Conservation (phyloP, 2,888 invertebrate species). For the Metallyticus violacea region DNA sequence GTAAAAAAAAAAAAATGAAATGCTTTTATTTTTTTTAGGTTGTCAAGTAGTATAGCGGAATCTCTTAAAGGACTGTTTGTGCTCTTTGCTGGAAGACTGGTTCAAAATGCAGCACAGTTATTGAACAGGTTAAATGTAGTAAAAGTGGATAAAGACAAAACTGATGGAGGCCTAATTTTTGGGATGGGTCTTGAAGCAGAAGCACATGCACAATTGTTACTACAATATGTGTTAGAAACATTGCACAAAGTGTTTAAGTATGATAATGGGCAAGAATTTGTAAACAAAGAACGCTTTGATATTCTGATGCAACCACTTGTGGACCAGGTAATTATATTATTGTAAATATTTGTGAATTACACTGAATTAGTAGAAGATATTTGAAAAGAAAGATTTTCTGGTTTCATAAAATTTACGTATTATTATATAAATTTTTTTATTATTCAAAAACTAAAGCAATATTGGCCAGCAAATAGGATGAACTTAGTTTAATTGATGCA, state of each 20-base stretch:
- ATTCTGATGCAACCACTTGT: slow-evolving; percentile 81
- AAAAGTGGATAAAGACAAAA: slow-evolving; percentile 44
- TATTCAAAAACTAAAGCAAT: too few relatives aligned
- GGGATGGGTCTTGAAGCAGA: slow-evolving; percentile 45
- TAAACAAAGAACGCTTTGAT: slow-evolving; percentile 82
- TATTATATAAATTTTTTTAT: slow-evolving; percentile 16
- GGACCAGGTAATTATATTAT: slow-evolving; percentile 74
- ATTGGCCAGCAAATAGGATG: too few relatives aligned
- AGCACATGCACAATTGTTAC: slow-evolving; percentile 58
- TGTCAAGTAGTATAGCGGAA: slow-evolving; percentile 75
- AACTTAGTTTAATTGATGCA: too few relatives aligned
- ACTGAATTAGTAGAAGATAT: too few relatives aligned
- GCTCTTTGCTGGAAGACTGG: slow-evolving; percentile 82
- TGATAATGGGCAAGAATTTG: slow-evolving; percentile 72
- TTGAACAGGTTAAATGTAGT: slow-evolving; percentile 65
- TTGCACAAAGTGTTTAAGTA: slow-evolving; percentile 75
- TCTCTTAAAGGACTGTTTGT: slow-evolving; percentile 84
- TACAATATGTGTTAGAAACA: slow-evolving; percentile 72
- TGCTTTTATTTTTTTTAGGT: slow-evolving; percentile 48
- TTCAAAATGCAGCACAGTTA: slow-evolving; percentile 76
- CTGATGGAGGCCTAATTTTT: slow-evolving; percentile 51
- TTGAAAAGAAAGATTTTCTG: too few relatives aligned
- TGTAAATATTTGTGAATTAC: too few relatives aligned
- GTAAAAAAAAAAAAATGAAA: too few relatives aligned
- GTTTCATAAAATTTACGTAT: background rate